Conservation (phyloP, 2,113 vertebrate species). For the Syngnathus floridae region DNA sequence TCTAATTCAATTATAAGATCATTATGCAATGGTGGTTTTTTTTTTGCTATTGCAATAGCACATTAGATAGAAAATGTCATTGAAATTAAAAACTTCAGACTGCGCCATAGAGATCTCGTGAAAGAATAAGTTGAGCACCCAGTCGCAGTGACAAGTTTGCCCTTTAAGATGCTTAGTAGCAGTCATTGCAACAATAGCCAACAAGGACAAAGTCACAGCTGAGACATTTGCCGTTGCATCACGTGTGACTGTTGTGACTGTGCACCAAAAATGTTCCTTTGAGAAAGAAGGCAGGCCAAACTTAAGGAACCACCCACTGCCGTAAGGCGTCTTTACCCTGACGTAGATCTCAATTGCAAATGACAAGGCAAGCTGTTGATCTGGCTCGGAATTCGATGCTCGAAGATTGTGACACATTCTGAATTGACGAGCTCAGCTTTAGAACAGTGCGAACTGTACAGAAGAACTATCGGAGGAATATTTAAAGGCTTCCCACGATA, state of each 20-base stretch:
- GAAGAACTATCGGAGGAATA: not conserved
- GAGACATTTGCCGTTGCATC: not conserved
- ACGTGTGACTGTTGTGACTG: not conserved
- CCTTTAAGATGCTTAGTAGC: not conserved
- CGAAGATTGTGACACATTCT: not conserved
- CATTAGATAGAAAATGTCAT: too few relatives aligned
- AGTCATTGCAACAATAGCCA: not conserved
- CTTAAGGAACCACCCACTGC: too few relatives aligned
- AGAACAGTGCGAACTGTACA: not conserved
- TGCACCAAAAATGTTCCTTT: conserved; percentile 6
- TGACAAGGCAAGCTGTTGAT: too few relatives aligned
- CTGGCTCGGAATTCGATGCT: too few relatives aligned
- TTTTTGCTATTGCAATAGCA: too few relatives aligned
- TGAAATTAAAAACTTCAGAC: too few relatives aligned
- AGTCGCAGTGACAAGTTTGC: not conserved
- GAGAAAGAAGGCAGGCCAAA: not conserved
- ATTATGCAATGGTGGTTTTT: not conserved
- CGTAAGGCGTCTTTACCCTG: not conserved
- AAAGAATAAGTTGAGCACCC: conserved; percentile 24
- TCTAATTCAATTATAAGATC: too few relatives aligned
- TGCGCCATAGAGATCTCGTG: not conserved
- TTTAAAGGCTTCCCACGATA: not conserved
- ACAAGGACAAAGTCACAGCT: not conserved
- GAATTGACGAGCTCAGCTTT: not conserved
- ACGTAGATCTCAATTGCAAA: not conserved